Evolutionary conservation across 1,140 invertebrate genomes (phyloP).

Genomic region (Holcopasites calliopsidis): DNA sequence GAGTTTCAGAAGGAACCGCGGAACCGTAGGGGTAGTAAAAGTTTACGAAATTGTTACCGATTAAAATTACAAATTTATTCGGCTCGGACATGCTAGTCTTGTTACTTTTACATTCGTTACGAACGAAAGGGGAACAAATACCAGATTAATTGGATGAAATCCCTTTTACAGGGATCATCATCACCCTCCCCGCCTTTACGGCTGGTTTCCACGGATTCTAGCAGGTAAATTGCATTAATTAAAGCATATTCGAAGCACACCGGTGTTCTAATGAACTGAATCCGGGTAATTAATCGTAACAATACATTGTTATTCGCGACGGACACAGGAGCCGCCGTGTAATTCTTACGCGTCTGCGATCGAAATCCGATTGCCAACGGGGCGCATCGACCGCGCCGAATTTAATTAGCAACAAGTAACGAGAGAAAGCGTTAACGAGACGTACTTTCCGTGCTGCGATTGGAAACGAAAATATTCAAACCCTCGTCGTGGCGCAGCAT

Average conservation of each 20-base stretch:
- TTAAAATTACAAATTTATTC: not conserved
- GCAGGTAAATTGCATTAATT: constrained; percentile 34
- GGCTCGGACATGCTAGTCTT: not conserved
- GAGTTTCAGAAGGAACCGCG: no score
- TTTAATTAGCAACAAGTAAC: constrained; percentile 26
- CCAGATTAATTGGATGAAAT: constrained; percentile 18
- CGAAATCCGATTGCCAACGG: constrained; percentile 1
- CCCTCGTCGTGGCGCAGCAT: not conserved
- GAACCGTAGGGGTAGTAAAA: no score
- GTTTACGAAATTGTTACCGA: no score
- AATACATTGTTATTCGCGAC: constrained; percentile 28
- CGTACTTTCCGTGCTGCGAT: not conserved
- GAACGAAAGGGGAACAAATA: constrained; percentile 7
- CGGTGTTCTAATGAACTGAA: constrained; percentile 34
- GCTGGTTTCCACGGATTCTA: not conserved
- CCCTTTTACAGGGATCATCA: not conserved
- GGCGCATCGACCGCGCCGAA: not conserved
- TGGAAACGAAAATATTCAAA: not conserved
- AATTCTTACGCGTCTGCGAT: constrained; percentile 38
- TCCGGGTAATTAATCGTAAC: constrained; percentile 41
- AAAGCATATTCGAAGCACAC: constrained; percentile 25
- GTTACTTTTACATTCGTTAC: not conserved
- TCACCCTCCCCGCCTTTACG: not conserved
- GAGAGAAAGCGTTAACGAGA: constrained; percentile 14
- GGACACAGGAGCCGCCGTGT: constrained; percentile 1